A percentile compares a stretch with the other conserved stretches of the same genome.
phyloP scores from a whole-genome alignment of 1,140 invertebrate genomes.

The Arion vulgaris region DNA sequence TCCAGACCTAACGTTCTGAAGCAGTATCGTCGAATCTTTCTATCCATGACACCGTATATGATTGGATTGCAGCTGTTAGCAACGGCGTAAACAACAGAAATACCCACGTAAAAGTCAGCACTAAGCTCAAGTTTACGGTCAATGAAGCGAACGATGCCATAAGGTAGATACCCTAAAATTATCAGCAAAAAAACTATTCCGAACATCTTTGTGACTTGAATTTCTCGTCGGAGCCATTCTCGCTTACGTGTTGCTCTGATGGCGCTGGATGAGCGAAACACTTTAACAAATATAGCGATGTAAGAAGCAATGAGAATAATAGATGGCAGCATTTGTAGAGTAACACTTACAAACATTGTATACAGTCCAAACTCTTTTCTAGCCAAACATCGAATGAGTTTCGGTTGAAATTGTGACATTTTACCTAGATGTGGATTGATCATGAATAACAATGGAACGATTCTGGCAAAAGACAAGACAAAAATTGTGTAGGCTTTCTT shows the following conservation, averaged over 20 bases:
- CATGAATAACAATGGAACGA: constrained; percentile 67
- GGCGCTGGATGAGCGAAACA: constrained; percentile 61
- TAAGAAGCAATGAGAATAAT: constrained; percentile 70
- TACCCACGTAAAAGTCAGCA: constrained; percentile 71
- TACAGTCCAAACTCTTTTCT: constrained; percentile 64
- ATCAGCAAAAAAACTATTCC: constrained; percentile 71
- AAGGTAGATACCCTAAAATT: constrained; percentile 70
- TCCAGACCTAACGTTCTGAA: constrained; percentile 55
- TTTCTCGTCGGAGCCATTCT: constrained; percentile 68
- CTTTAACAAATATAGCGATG: constrained; percentile 70
- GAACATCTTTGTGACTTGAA: constrained; percentile 73
- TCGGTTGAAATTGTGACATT: constrained; percentile 69
- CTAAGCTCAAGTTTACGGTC: constrained; percentile 64
- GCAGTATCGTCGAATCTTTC: constrained; percentile 64
- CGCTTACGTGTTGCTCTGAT: constrained; percentile 59
- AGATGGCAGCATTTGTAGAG: constrained; percentile 69
- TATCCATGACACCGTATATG: constrained; percentile 72
- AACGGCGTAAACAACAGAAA: constrained; percentile 70
- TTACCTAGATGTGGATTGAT: constrained; percentile 66
- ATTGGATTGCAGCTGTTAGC: constrained; percentile 70
- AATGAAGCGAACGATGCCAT: constrained; percentile 68
- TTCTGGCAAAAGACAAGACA: constrained; percentile 64
- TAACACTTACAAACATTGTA: constrained; percentile 67
- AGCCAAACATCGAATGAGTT: constrained; percentile 69
- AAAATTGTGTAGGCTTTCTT: constrained; percentile 68